A percentile compares a stretch with the other conserved stretches of the same genome.
phyloP scores from a whole-genome alignment of 2,113 vertebrate species.

The Edolisoma coerulescens region DNA sequence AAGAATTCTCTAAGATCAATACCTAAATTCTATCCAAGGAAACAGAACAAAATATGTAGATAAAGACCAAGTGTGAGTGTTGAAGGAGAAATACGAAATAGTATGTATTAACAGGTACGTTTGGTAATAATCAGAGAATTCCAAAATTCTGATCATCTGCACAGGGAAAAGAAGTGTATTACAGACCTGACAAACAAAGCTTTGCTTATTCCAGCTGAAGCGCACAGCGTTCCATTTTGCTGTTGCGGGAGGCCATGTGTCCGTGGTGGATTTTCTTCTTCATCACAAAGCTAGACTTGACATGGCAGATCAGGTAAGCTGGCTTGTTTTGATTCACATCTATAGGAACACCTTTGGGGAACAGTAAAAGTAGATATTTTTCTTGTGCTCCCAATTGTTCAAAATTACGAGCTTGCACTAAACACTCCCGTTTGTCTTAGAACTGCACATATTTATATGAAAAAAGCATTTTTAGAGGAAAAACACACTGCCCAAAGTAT shows the following conservation, averaged over 20 bases:
- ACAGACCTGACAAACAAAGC: background rate
- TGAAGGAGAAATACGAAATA: background rate
- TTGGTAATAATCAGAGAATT: background rate
- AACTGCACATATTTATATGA: background rate
- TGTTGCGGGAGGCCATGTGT: conserved; percentile 75
- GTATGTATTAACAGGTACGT: background rate
- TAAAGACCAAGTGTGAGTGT: background rate
- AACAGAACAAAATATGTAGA: background rate
- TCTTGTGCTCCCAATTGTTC: rapidly evolving
- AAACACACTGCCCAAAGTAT: background rate
- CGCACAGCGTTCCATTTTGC: conserved; percentile 87
- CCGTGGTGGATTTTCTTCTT: conserved; percentile 81
- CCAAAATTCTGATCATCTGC: background rate
- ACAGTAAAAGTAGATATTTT: background rate
- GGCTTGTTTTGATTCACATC: background rate
- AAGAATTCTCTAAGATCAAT: background rate
- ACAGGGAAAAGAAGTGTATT: background rate
- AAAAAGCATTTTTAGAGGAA: background rate
- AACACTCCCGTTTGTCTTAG: background rate
- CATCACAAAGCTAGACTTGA: conserved; percentile 85
- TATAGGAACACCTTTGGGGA: background rate
- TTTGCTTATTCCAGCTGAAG: conserved; percentile 73
- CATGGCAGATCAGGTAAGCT: conserved; percentile 84
- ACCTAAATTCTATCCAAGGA: background rate
- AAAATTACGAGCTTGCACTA: background rate